phyloP scores from a whole-genome alignment of 2,888 invertebrate species.

The Ceraclea dissimilis region DNA sequence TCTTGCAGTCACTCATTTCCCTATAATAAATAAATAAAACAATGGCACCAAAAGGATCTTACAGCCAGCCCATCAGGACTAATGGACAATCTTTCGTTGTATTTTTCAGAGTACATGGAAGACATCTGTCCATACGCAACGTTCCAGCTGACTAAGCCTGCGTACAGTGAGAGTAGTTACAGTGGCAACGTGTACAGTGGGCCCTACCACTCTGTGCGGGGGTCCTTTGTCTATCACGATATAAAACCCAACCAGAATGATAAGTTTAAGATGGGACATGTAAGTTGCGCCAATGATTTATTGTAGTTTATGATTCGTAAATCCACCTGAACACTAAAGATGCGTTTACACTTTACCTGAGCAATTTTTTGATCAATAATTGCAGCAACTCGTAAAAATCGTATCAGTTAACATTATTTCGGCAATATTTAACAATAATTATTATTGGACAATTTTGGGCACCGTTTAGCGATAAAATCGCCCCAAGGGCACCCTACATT shows the following conservation, averaged over 20 bases:
- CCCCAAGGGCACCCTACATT: too few relatives aligned
- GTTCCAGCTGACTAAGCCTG: conserved; percentile 79
- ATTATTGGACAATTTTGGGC: too few relatives aligned
- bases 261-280: conserved; percentile 67
- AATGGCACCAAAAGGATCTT: too few relatives aligned
- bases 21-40: too few relatives aligned
- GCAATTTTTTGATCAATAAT: not conserved
- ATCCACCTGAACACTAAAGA: not conserved
- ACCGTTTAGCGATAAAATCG: too few relatives aligned
- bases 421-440: too few relatives aligned
- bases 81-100: too few relatives aligned
- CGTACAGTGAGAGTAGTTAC: conserved; percentile 85
- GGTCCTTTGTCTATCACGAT: conserved; percentile 85
- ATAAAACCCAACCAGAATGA: conserved; percentile 68
- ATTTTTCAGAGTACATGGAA: conserved; percentile 73
- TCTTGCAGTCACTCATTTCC: too few relatives aligned
- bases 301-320: not conserved
- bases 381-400: too few relatives aligned
- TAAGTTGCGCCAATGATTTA: conserved; percentile 40
- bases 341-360: not conserved
- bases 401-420: too few relatives aligned
- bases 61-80: too few relatives aligned
- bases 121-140: conserved; percentile 92
- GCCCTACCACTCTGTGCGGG: conserved; percentile 77
- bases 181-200: conserved; percentile 83